Percentiles rank a stretch among this genome's conserved stretches.
phyloP scores from a whole-genome alignment of 2,113 vertebrate genomes.

The Myocastor coypus region DNA sequence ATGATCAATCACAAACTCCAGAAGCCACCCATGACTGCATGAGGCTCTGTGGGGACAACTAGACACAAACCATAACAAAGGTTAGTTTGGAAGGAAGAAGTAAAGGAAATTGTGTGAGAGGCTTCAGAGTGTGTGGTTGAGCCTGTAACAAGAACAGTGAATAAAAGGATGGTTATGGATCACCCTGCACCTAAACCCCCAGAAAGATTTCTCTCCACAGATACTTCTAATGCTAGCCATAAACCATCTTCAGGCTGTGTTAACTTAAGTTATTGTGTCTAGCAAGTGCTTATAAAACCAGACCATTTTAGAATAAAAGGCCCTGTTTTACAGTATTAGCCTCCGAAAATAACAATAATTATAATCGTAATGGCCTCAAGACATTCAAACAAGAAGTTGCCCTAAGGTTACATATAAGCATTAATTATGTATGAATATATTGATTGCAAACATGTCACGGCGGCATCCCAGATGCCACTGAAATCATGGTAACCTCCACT shows the following conservation, averaged over 20 bases:
- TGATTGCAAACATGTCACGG: neutral
- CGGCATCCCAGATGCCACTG: neutral
- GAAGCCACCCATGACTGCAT: no score
- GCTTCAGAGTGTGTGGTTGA: neutral
- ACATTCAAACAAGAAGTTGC: neutral
- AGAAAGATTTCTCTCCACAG: neutral
- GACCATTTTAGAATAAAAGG: neutral
- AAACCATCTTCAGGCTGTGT: neutral
- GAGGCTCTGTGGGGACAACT: no score
- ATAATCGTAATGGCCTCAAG: neutral
- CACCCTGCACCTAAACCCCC: neutral
- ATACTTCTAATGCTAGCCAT: neutral
- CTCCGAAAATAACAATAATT: neutral
- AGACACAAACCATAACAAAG: no score
- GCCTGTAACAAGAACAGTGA: neutral
- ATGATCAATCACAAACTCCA: no score
- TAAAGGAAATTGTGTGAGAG: neutral
- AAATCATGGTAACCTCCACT: neutral
- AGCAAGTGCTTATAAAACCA: neutral
- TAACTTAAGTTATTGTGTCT: neutral
- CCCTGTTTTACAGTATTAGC: neutral
- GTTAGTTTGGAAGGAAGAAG: neutral
- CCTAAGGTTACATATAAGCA: neutral
- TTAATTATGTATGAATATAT: neutral
- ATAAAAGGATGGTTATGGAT: neutral